A percentile compares a stretch with the other conserved stretches of the same genome.
These are phyloP conservation scores for Cloeon dipterum DNA, from an alignment of 2,888 invertebrate species.

Conservation along the genomic window DNA sequence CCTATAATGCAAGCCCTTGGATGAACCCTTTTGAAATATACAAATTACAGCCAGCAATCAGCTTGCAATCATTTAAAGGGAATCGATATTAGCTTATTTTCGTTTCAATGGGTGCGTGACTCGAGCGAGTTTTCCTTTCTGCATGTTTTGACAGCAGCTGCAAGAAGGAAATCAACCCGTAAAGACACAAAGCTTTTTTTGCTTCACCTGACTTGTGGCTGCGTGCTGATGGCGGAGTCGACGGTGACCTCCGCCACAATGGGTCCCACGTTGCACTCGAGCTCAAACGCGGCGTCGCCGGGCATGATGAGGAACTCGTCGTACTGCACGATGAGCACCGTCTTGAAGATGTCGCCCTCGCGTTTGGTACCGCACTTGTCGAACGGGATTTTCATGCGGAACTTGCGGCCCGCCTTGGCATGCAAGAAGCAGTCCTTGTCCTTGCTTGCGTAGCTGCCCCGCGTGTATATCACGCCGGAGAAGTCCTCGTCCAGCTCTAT, in stretches of 20 bases:
- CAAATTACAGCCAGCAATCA: no score
- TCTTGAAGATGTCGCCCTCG: constrained; percentile 30
- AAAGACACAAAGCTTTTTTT: no score
- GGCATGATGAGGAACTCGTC: constrained; percentile 39
- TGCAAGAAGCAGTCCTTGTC: constrained; percentile 30
- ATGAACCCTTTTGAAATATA: no score
- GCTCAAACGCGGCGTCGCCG: constrained; percentile 36
- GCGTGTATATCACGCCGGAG: constrained; percentile 34
- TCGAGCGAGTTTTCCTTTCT: no score
- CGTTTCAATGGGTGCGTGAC: no score
- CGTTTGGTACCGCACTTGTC: constrained; percentile 28
- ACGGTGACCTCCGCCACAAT: constrained; percentile 27
- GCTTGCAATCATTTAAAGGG: no score
- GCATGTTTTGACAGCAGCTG: no score
- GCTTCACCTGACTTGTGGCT: no score
- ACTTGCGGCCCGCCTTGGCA: constrained; percentile 18
- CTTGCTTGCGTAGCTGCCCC: constrained; percentile 32
- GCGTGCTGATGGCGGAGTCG: no score
- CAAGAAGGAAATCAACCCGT: no score
- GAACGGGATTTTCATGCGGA: constrained; percentile 29
- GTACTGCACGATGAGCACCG: constrained; percentile 37
- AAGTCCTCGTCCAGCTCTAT: constrained; percentile 29
- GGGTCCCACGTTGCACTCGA: constrained; percentile 37
- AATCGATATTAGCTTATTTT: no score
- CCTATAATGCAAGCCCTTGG: no score